Base-by-base conservation (phyloP, 2,797 vertebrate species). In the Urosaurus nigricauda region DNA sequence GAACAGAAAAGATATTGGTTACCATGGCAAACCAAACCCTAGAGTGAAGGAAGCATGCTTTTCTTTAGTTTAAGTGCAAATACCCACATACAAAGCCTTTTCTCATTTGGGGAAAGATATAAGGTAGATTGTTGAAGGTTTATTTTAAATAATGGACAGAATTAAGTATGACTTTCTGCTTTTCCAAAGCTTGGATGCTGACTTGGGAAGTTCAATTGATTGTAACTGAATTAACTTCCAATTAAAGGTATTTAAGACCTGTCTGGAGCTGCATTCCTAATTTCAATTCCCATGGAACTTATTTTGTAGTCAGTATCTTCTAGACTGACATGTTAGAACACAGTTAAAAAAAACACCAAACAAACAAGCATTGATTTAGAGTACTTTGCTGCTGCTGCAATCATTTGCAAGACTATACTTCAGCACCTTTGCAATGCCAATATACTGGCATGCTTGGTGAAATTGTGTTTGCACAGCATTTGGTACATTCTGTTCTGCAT, bases 1-100 rank as follows among this genome's bases (percentile, higher is more conserved):
- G 85, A 91, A 93, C 0, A 90, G 79, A 91, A 94, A 94, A 79
- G 32, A 7, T 29, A 89, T 14, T 91, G 17, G 93, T 95, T 96
- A 91, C 91, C 94, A 96, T 89, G 90, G 91, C 92, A 92, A 95
- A 91, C 88, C 91, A 90, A 93, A 78, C 43, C 0, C 9, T 84
- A 37, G 4, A 91, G n/a, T 78, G 88, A 92, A 74, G 14, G 37
- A 84, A 92, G 84, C 14, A 63, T 2, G 1, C 86, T 95, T 93
- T 47, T 35, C 91, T 93, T 94, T 88, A 73, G 93, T 94, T 91
- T 84, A 92, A 84, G 74, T 83, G 90, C 83, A 88, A 71, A 89
- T 89, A 83, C 53, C 87, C 85, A 24, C 79, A 47, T 26, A 29
- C 3, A 83, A 90, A 87, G 1, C 53, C 19, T 90, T 92, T 83